Conservation (phyloP, 2,888 invertebrate species). For the Agonopterix arenella region DNA sequence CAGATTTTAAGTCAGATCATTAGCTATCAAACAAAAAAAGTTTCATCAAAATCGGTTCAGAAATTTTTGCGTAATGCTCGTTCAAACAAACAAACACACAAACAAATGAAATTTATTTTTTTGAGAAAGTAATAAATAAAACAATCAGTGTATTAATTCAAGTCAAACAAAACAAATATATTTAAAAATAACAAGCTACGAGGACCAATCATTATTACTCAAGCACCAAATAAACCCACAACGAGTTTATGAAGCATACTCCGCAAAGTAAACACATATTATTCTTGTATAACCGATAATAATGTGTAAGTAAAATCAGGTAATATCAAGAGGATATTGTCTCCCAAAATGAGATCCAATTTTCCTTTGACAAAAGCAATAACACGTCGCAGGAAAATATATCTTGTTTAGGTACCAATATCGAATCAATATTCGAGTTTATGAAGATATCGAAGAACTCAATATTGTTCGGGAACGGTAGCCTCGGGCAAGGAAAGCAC, state of each 20-base stretch:
- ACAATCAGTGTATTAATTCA: too few species aligned
- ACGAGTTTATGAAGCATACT: background rate
- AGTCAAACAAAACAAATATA: too few species aligned
- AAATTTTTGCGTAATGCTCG: too few species aligned
- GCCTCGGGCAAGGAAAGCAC: constrained; percentile 40
- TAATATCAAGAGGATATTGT: constrained; percentile 14
- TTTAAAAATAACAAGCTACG: too few species aligned
- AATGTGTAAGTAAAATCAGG: constrained; percentile 6
- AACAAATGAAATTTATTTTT: too few species aligned
- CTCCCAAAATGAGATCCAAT: constrained; percentile 19
- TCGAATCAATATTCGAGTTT: constrained; percentile 28
- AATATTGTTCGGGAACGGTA: constrained; percentile 30
- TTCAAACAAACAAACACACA: too few species aligned
- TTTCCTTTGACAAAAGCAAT: constrained; percentile 25
- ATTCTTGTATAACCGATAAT: background rate
- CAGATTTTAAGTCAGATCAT: too few species aligned
- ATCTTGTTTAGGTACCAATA: constrained; percentile 10
- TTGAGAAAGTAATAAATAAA: too few species aligned
- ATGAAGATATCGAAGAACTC: constrained; percentile 30
- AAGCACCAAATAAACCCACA: too few species aligned
- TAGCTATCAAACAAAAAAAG: too few species aligned
- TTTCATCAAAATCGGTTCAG: too few species aligned
- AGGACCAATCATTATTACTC: too few species aligned
- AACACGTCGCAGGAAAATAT: constrained; percentile 18
- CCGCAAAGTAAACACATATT: constrained; percentile 1